These are phyloP conservation scores for Paracentrotus lividus DNA, from an alignment of 53 echinoderm and acorn worm species.

Conservation along the genomic window DNA sequence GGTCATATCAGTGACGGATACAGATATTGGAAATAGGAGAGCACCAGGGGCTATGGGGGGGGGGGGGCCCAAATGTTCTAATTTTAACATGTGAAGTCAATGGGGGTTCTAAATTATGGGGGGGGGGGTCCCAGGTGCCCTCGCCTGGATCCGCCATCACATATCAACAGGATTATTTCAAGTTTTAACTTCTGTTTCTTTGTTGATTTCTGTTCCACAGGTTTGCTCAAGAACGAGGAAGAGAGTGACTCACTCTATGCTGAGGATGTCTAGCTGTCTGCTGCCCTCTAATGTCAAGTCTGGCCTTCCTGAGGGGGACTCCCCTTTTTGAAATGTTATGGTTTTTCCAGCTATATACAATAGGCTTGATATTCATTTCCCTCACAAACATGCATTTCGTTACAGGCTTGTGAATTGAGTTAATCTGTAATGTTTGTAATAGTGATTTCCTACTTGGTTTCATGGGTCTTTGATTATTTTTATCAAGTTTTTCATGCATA, in stretches of 20 bases:
- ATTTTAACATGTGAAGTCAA: too few species aligned
- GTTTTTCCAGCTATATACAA: background rate
- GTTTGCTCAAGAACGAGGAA: constrained; percentile 64
- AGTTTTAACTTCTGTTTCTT: background rate
- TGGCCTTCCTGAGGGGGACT: background rate
- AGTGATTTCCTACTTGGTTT: background rate
- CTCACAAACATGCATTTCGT: background rate
- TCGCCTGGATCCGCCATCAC: too few species aligned
- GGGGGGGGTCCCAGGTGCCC: too few species aligned
- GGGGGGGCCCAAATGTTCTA: too few species aligned
- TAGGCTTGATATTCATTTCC: background rate
- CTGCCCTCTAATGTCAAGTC: constrained; percentile 18
- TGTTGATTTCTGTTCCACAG: background rate
- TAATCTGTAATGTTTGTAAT: background rate
- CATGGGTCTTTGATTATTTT: background rate
- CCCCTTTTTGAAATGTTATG: background rate
- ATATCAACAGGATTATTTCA: too few species aligned
- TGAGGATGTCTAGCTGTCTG: constrained; percentile 56
- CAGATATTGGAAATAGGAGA: too few species aligned
- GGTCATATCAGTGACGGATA: too few species aligned
- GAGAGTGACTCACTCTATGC: constrained; percentile 63
- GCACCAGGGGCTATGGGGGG: too few species aligned
- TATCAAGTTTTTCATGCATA: too few species aligned
- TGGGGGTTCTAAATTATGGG: too few species aligned
- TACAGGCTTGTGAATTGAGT: background rate